phyloP scores from a whole-genome alignment of 2,797 vertebrate species.

The Alouatta caraya region DNA sequence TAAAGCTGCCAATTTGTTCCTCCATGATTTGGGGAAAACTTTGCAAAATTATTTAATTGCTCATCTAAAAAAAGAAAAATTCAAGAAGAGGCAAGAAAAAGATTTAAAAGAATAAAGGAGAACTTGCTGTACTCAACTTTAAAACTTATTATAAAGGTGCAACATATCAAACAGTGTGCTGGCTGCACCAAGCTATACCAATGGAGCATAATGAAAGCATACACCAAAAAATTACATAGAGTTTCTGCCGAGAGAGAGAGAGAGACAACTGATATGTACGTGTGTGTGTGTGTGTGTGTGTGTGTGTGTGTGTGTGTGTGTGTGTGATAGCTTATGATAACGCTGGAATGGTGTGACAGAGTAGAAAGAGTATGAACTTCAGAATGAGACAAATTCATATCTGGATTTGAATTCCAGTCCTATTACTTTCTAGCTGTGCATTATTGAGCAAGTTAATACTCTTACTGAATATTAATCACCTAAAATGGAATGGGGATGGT shows the following conservation, averaged over 20 bases:
- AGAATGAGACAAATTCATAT: neutral
- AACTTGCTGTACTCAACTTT: neutral
- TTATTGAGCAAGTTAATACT: constrained; percentile 10
- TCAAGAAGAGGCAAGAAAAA: neutral
- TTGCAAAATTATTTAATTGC: neutral
- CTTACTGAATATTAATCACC: neutral
- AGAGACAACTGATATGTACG: neutral
- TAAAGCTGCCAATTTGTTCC: neutral
- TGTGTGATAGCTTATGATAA: neutral
- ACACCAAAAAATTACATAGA: neutral
- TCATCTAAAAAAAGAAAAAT: constrained; percentile 19
- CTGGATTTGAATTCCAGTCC: constrained; percentile 5
- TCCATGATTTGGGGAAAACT: neutral
- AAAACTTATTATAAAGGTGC: neutral
- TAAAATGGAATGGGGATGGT: neutral
- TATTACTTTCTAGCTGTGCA: neutral
- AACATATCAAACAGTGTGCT: neutral
- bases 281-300: neutral
- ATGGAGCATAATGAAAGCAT: neutral
- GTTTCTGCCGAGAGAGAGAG: neutral
- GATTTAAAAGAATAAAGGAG: neutral
- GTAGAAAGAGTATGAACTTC: neutral
- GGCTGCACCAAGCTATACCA: neutral
- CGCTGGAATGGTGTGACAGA: neutral
- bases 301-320: neutral